These are phyloP conservation scores for Anthoptus insignis DNA, from an alignment of 2,888 invertebrate genomes.

Conservation along the genomic window DNA sequence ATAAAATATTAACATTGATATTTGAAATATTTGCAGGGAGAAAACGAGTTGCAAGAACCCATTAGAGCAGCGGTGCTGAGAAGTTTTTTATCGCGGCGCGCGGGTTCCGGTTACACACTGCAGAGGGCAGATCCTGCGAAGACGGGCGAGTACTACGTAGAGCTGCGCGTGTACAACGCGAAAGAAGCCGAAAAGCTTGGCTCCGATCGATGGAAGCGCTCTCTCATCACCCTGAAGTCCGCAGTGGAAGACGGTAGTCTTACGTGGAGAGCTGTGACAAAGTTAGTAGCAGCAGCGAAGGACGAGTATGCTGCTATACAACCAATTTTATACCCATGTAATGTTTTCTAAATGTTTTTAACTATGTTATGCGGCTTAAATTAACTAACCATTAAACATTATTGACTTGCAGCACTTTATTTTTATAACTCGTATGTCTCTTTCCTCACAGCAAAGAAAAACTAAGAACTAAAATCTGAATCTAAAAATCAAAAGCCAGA, in stretches of 20 bases:
- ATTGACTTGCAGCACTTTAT: not conserved
- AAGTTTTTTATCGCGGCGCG: constrained; percentile 13
- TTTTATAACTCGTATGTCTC: not conserved
- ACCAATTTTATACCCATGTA: constrained; percentile 8
- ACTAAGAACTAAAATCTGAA: not conserved
- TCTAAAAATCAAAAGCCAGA: not conserved
- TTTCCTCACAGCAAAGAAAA: not conserved
- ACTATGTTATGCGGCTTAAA: not conserved
- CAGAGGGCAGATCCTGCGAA: constrained; percentile 14
- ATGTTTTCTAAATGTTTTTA: not conserved
- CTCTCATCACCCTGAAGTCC: constrained; percentile 8
- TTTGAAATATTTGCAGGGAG: constrained; percentile 11
- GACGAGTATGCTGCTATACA: constrained; percentile 13
- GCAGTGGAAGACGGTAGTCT: not conserved
- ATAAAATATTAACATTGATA: constrained; percentile 4
- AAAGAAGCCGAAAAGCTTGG: constrained; percentile 14
- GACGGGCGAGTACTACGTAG: constrained; percentile 10
- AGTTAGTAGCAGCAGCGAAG: not conserved
- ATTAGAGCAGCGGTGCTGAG: constrained; percentile 10
- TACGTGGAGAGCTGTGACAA: constrained; percentile 10
- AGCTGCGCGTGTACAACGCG: constrained; percentile 10
- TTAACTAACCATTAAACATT: not conserved
- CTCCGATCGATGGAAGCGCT: constrained; percentile 14
- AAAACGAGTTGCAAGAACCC: constrained; percentile 10
- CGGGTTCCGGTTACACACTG: constrained; percentile 12